Evolutionary conservation across 2,888 invertebrate species (phyloP).

Genomic region (Cyaniris semiargus): DNA sequence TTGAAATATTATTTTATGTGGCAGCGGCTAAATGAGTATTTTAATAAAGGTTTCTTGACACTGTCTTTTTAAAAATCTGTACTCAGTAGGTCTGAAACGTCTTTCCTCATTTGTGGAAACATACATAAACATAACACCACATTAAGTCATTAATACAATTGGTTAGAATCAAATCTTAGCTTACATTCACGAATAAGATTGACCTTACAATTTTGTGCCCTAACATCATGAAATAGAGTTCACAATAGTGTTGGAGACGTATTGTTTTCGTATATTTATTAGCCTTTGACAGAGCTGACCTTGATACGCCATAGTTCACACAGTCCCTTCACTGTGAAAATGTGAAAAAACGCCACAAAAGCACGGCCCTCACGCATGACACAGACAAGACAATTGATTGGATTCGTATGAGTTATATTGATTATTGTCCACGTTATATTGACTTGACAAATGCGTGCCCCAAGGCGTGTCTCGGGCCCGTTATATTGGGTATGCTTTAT

Average conservation of each 20-base stretch:
- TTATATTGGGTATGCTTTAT: slow-evolving; percentile 37
- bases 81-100: not conserved
- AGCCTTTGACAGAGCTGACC: slow-evolving; percentile 72
- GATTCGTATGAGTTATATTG: slow-evolving; percentile 71
- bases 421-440: slow-evolving; percentile 68
- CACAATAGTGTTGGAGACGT: slow-evolving; percentile 34
- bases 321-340: slow-evolving; percentile 78
- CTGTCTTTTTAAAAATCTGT: not conserved
- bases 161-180: slow-evolving; percentile 32
- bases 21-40: not conserved
- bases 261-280: slow-evolving; percentile 45
- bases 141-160: slow-evolving; percentile 26
- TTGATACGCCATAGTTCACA: slow-evolving; percentile 72
- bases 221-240: slow-evolving; percentile 37
- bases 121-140: slow-evolving; percentile 17
- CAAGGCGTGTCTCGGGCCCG: slow-evolving; percentile 56
- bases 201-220: slow-evolving; percentile 38
- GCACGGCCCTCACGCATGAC: slow-evolving; percentile 64
- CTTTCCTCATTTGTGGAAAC: slow-evolving; percentile 7
- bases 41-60: not conserved
- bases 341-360: slow-evolving; percentile 75
- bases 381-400: slow-evolving; percentile 76
- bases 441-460: slow-evolving; percentile 65
- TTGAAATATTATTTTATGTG: not conserved
- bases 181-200: slow-evolving; percentile 30